A percentile compares a stretch with the other conserved stretches of the same genome.
Conservation (phyloP, 1,140 invertebrate genomes). For the Ruditapes philippinarum region DNA sequence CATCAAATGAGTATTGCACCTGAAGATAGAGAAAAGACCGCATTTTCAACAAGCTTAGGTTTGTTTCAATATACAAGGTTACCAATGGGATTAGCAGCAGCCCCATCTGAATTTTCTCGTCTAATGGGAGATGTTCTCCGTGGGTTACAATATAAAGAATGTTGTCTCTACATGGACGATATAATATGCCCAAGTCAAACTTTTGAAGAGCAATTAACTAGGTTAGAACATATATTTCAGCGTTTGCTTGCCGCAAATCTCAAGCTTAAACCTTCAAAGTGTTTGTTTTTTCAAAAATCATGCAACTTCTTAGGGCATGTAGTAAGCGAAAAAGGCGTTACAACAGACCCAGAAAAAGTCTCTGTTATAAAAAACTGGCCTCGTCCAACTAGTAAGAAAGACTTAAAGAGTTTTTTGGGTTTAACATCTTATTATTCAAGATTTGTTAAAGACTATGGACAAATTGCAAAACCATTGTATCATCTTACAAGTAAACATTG, state of each 20-base stretch:
- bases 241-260: not conserved
- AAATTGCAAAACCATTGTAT: slow-evolving; percentile 82
- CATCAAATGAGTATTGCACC: not conserved
- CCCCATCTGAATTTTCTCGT: not conserved
- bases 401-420: slow-evolving; percentile 87
- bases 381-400: slow-evolving; percentile 76
- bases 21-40: not conserved
- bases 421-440: slow-evolving; percentile 84
- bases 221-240: not conserved
- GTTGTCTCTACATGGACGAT: slow-evolving; percentile 50
- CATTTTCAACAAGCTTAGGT: slow-evolving; percentile 11
- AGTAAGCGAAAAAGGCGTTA: slow-evolving; percentile 59
- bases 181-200: not conserved
- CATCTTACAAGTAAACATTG: slow-evolving; percentile 61
- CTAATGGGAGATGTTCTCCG: slow-evolving; percentile 20
- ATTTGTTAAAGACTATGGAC: slow-evolving; percentile 83
- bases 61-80: not conserved
- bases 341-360: slow-evolving; percentile 51
- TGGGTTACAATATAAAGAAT: slow-evolving; percentile 5
- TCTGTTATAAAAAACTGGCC: slow-evolving; percentile 67
- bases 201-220: not conserved
- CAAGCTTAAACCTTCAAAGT: slow-evolving; percentile 67
- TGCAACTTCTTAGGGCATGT: slow-evolving; percentile 69
- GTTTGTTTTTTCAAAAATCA: slow-evolving; percentile 59
- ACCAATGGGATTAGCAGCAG: not conserved